phyloP scores from a whole-genome alignment of 2,797 vertebrate species.

The Glossophaga mutica region DNA sequence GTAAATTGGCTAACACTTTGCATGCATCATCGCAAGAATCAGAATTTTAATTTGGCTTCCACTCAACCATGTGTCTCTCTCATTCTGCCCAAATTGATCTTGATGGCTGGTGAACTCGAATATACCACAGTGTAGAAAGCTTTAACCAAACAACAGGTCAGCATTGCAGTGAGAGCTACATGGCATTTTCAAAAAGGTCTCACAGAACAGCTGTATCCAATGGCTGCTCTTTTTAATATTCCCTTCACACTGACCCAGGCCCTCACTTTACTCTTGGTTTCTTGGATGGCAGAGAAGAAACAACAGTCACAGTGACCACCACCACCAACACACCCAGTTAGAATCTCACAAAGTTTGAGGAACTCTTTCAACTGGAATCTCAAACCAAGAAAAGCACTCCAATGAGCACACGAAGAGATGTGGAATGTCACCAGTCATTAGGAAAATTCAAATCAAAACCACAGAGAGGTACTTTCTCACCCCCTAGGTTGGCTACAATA shows the following conservation, averaged over 20 bases:
- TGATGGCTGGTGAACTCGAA: background rate
- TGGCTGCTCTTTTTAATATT: slow-evolving; percentile 35
- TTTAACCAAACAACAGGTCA: background rate
- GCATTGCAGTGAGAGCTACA: background rate
- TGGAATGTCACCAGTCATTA: background rate
- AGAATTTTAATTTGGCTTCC: slow-evolving; percentile 9
- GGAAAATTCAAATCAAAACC: background rate
- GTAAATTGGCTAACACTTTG: slow-evolving; percentile 5
- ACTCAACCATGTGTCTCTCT: background rate
- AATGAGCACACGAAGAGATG: background rate
- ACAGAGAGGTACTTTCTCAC: background rate
- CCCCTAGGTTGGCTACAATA: background rate
- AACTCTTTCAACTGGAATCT: background rate
- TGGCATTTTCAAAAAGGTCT: background rate
- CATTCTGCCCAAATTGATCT: slow-evolving; percentile 5
- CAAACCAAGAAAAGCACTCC: background rate
- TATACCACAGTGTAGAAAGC: background rate
- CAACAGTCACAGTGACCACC: background rate
- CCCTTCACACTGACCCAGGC: background rate
- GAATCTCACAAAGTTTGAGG: background rate
- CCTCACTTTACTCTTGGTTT: background rate
- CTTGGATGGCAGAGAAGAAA: background rate
- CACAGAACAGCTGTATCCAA: slow-evolving; percentile 37
- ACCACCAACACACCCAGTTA: background rate
- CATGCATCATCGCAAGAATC: slow-evolving; percentile 36